These are phyloP conservation scores for Amorpha juglandis DNA, from an alignment of 2,888 invertebrate genomes.

Conservation along the genomic window DNA sequence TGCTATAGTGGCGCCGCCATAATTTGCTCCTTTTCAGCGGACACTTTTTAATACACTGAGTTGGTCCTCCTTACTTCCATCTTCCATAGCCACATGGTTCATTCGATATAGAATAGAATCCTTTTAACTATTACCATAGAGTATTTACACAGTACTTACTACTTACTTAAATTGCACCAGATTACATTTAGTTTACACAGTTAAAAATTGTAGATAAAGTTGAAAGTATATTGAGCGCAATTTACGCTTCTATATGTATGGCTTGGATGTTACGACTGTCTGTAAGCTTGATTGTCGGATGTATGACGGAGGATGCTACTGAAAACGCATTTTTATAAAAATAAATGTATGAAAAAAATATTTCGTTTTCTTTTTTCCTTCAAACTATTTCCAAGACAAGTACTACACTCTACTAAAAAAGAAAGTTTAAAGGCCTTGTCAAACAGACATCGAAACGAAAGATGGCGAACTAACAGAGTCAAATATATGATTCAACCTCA, in stretches of 20 bases:
- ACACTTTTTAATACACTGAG: too few species aligned
- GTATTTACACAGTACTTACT: too few species aligned
- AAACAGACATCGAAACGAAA: too few species aligned
- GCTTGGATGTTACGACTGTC: slow-evolving; percentile 26
- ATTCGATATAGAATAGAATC: too few species aligned
- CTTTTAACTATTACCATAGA: too few species aligned
- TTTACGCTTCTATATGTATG: slow-evolving; percentile 24
- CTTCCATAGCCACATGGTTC: too few species aligned
- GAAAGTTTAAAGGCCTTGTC: too few species aligned
- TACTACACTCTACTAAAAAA: slow-evolving; percentile 10
- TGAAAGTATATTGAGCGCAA: slow-evolving; percentile 7
- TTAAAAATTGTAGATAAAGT: slow-evolving; percentile 11
- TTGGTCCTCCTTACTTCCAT: too few species aligned
- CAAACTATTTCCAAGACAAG: not conserved
- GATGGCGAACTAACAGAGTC: too few species aligned
- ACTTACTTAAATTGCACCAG: not conserved
- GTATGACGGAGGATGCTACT: slow-evolving; percentile 49
- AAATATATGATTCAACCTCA: too few species aligned
- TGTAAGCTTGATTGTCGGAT: slow-evolving; percentile 50
- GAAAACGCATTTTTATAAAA: slow-evolving; percentile 75
- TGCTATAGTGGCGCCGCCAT: too few species aligned
- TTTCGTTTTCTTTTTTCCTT: slow-evolving; percentile 43
- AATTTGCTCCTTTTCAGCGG: too few species aligned
- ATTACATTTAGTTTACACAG: slow-evolving; percentile 3
- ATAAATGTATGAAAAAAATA: slow-evolving; percentile 71